Percentiles rank a stretch among this genome's conserved stretches.
phyloP scores from a whole-genome alignment of 1,140 invertebrate species.

The Formica exsecta region DNA sequence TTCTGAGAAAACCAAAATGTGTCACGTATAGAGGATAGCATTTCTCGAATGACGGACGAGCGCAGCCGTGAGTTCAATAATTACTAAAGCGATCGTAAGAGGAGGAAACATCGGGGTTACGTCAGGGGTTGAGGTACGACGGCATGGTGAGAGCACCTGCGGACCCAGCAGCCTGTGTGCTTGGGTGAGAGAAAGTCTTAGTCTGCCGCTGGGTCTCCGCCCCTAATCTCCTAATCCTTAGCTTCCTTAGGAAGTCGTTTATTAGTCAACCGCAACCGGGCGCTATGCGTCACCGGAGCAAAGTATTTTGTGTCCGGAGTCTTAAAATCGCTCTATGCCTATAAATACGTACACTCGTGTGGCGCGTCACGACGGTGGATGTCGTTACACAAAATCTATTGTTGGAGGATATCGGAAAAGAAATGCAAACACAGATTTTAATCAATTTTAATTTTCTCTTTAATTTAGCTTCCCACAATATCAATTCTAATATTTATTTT shows the following conservation, averaged over 20 bases:
- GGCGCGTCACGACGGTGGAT: conserved; percentile 13
- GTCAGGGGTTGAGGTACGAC: conserved; percentile 68
- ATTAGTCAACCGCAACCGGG: conserved; percentile 80
- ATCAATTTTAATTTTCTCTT: conserved; percentile 5
- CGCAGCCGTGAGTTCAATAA: conserved; percentile 70
- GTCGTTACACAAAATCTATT: conserved; percentile 3
- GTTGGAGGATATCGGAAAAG: neutral
- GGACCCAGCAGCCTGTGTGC: conserved; percentile 56
- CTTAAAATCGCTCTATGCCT: conserved; percentile 53
- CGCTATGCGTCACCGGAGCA: conserved; percentile 61
- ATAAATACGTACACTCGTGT: conserved; percentile 66
- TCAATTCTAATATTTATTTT: neutral
- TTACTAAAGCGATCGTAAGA: conserved; percentile 65
- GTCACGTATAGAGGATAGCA: conserved; percentile 65
- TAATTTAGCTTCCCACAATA: neutral
- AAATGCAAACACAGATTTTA: neutral
- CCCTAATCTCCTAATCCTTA: conserved; percentile 85
- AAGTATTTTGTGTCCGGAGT: conserved; percentile 62
- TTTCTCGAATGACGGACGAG: conserved; percentile 72
- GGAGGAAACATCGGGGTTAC: conserved; percentile 56
- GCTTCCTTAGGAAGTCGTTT: conserved; percentile 87
- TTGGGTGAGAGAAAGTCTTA: conserved; percentile 71
- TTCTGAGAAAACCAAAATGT: conserved; percentile 66
- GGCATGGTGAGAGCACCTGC: conserved; percentile 77
- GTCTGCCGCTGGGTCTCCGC: conserved; percentile 68